phyloP scores from a whole-genome alignment of 2,797 vertebrate genomes.

The Pseudopleuronectes americanus region DNA sequence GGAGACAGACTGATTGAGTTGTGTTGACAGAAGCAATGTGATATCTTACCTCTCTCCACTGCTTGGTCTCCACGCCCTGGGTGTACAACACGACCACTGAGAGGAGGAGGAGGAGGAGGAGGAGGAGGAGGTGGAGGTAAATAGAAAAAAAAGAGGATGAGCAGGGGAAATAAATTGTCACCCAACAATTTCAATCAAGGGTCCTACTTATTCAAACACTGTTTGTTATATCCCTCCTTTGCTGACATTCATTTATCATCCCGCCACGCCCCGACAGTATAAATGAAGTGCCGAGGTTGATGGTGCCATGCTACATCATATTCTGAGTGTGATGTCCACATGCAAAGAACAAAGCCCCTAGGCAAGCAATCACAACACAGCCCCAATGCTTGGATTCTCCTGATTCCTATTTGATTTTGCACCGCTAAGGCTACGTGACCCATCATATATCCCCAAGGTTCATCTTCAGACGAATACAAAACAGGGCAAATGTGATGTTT shows the following conservation, averaged over 20 bases:
- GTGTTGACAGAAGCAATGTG: conserved; percentile 54
- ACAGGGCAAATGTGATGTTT: conserved; percentile 47
- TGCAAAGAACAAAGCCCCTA: conserved; percentile 36
- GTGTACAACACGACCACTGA: conserved; percentile 95
- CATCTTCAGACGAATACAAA: conserved; percentile 52
- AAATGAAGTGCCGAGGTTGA: conserved; percentile 48
- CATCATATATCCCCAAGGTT: conserved; percentile 42
- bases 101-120: conserved; percentile 15
- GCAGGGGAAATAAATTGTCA: conserved; percentile 35
- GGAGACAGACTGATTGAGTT: conserved; percentile 54
- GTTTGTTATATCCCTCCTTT: conserved; percentile 61
- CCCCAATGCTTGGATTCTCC: conserved; percentile 42
- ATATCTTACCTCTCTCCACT: conserved; percentile 94
- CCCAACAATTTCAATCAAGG: conserved; percentile 46
- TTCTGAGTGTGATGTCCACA: conserved; percentile 39
- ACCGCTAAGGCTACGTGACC: conserved; percentile 37
- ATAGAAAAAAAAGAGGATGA: conserved; percentile 19
- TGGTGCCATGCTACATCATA: conserved; percentile 37
- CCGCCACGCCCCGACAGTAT: conserved; percentile 51
- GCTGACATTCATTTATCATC: conserved; percentile 66
- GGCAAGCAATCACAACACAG: conserved; percentile 50
- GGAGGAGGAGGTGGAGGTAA: neutral
- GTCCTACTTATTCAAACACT: conserved; percentile 24
- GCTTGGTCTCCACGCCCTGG: conserved; percentile 91
- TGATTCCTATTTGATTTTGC: conserved; percentile 49